These are phyloP conservation scores for Noctua pronuba DNA, from an alignment of 2,888 invertebrate species.

Conservation along the genomic window DNA sequence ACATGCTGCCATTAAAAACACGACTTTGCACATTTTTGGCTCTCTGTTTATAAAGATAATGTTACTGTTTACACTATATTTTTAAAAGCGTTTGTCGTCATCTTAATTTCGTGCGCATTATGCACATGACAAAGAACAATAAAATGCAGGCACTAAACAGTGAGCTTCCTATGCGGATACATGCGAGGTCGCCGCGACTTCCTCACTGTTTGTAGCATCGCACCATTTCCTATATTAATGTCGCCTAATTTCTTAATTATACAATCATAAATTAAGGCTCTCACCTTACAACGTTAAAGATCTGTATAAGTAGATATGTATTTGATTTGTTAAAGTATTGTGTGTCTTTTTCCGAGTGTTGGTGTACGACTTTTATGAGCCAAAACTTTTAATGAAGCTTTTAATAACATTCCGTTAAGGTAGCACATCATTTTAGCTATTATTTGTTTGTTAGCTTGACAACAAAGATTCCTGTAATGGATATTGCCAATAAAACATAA, in stretches of 20 bases:
- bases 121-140: constrained; percentile 68
- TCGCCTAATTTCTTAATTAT: constrained; percentile 51
- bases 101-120: constrained; percentile 53
- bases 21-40: constrained; percentile 26
- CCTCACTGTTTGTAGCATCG: constrained; percentile 73
- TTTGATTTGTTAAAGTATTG: no score
- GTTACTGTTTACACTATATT: constrained; percentile 37
- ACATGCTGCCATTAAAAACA: constrained; percentile 25
- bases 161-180: constrained; percentile 79
- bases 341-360: no score
- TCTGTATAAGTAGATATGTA: no score
- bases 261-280: constrained; percentile 37
- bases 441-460: background rate
- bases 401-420: background rate
- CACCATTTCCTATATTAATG: constrained; percentile 66
- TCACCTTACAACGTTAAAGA: background rate
- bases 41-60: constrained; percentile 23
- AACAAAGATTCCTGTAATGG: background rate
- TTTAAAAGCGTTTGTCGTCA: constrained; percentile 52
- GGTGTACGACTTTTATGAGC: no score
- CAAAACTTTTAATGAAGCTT: background rate
- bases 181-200: constrained; percentile 77
- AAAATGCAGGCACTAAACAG: constrained; percentile 75
- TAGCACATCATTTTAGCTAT: background rate
- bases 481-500: background rate